phyloP scores from a whole-genome alignment of 37 sponge, comb jelly and placozoan species.

The Ianthella basta region DNA sequence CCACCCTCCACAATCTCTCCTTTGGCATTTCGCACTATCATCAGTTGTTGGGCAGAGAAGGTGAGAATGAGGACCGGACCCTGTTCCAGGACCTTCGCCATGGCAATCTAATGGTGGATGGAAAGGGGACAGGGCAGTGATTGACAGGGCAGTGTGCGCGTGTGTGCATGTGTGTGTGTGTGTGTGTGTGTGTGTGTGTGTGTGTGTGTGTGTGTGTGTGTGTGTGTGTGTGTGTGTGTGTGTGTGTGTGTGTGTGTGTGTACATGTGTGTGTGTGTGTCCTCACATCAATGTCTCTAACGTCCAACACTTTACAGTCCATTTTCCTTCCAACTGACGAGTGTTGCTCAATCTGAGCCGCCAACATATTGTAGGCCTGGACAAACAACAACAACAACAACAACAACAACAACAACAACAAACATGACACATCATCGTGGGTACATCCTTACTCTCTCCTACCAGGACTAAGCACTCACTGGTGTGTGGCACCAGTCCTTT shows the following conservation, averaged over 20 bases:
- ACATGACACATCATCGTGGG: too few relatives aligned
- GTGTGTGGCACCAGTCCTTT: conserved; percentile 87
- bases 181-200: neutral
- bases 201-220: neutral
- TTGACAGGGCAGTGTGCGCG: neutral
- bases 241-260: too few relatives aligned
- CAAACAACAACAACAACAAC: too few relatives aligned
- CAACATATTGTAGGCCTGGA: conserved; percentile 22
- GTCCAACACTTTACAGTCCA: conserved; percentile 32
- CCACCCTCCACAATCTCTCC: conserved; percentile 47
- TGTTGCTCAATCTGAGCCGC: conserved; percentile 30
- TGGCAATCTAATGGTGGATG: conserved; percentile 45
- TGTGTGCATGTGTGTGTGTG: conserved; percentile 3
- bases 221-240: too few relatives aligned
- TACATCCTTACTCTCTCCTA: too few relatives aligned
- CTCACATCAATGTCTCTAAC: conserved; percentile 41
- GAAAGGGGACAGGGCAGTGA: neutral
- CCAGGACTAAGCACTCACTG: conserved; percentile 42
- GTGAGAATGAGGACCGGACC: conserved; percentile 74
- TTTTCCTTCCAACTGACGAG: neutral
- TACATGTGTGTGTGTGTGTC: too few relatives aligned
- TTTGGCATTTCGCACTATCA: conserved; percentile 17
- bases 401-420: too few relatives aligned
- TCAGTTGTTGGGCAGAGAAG: conserved; percentile 77
- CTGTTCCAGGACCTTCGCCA: conserved; percentile 75